Percentiles rank a stretch among this genome's conserved stretches.
Conservation (phyloP, 53 echinoderm and acorn worm species). For the Holothuria scabra region DNA sequence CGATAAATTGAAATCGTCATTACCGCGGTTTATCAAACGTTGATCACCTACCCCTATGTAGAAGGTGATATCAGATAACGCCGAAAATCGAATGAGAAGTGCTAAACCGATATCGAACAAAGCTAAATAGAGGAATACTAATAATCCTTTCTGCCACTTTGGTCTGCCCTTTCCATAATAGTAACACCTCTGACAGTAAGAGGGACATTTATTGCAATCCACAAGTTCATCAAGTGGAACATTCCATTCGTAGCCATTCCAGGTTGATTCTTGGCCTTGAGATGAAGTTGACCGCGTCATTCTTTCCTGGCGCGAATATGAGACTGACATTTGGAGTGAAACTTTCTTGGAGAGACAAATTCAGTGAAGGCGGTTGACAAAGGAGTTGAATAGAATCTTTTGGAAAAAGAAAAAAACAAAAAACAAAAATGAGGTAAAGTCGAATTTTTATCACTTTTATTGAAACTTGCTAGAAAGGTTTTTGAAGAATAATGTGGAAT, state of each 20-base stretch:
- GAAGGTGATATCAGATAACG: not conserved
- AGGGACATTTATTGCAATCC: constrained; percentile 57
- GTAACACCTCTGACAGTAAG: constrained; percentile 50
- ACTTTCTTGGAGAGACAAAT: too few species aligned
- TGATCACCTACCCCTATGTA: constrained; percentile 43
- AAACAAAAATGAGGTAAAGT: too few species aligned
- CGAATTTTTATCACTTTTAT: too few species aligned
- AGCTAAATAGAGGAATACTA: constrained; percentile 8
- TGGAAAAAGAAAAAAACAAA: too few species aligned
- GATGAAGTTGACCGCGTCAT: not conserved
- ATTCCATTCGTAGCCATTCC: constrained; percentile 56
- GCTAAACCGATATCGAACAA: constrained; percentile 30
- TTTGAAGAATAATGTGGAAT: too few species aligned
- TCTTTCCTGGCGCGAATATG: not conserved
- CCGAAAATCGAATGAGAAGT: constrained; percentile 36
- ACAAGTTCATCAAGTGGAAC: constrained; percentile 59
- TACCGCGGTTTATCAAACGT: constrained; percentile 14
- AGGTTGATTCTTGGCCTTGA: constrained; percentile 8
- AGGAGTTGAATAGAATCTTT: too few species aligned
- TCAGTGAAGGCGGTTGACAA: too few species aligned
- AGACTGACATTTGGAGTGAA: not conserved
- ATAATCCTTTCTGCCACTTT: constrained; percentile 26
- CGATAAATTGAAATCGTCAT: constrained; percentile 9
- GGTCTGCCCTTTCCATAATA: constrained; percentile 20
- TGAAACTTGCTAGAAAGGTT: too few species aligned